Conservation (phyloP, 2,797 vertebrate genomes). For the Halcyon leucocephala region DNA sequence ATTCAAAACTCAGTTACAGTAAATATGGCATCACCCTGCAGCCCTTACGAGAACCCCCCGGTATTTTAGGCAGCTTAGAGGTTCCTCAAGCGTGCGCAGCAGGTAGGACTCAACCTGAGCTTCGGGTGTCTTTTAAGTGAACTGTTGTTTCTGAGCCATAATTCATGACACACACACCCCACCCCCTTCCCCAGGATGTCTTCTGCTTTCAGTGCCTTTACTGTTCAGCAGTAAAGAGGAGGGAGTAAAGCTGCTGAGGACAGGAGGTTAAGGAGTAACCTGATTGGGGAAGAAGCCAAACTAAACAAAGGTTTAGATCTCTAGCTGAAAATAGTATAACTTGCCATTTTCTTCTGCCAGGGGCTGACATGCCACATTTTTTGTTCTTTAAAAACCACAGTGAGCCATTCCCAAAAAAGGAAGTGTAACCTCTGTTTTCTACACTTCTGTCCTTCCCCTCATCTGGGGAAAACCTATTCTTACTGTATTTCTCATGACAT, state of each 20-base stretch:
- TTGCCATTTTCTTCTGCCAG: conserved; percentile 38
- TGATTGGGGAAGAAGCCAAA: conserved; percentile 48
- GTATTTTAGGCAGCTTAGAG: background rate
- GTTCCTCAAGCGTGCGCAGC: fast-evolving
- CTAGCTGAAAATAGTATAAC: conserved; percentile 36
- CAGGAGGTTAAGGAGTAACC: conserved; percentile 37
- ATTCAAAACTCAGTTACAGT: background rate
- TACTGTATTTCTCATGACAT: conserved; percentile 21
- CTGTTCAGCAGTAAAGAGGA: background rate
- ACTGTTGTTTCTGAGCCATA: background rate
- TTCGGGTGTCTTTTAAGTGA: background rate
- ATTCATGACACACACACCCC: too few species aligned
- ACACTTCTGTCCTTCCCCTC: conserved; percentile 6
- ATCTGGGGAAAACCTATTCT: conserved; percentile 18
- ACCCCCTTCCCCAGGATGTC: background rate
- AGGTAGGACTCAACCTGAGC: background rate
- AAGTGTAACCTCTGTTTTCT: conserved; percentile 50
- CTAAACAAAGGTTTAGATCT: conserved; percentile 45
- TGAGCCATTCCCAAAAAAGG: conserved; percentile 60
- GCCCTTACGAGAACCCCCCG: background rate
- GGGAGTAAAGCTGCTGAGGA: background rate
- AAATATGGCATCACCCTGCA: background rate
- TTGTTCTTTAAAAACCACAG: conserved; percentile 22
- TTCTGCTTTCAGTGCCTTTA: background rate
- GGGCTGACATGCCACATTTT: conserved; percentile 57